phyloP scores from a whole-genome alignment of 2,888 invertebrate genomes.

The Thysanoteuthis rhombus region DNA sequence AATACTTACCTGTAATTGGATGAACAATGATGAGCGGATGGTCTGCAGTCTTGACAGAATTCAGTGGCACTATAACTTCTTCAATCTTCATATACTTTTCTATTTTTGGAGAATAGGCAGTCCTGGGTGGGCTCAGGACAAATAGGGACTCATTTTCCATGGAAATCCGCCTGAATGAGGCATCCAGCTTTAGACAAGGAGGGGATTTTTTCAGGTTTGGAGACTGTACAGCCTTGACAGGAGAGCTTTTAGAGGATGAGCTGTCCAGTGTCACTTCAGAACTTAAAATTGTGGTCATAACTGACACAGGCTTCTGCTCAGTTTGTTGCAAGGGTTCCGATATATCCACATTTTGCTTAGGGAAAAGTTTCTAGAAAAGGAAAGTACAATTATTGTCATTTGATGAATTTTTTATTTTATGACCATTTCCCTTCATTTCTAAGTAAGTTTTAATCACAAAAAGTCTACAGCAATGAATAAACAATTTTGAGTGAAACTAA shows the following conservation, averaged over 20 bases:
- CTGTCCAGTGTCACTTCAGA: too few species aligned
- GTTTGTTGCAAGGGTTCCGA: not conserved
- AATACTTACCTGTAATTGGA: constrained; percentile 45
- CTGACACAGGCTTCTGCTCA: not conserved
- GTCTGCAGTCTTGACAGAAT: constrained; percentile 32
- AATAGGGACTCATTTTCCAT: constrained; percentile 38
- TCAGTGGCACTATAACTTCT: constrained; percentile 42
- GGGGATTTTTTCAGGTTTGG: not conserved
- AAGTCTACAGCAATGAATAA: too few species aligned
- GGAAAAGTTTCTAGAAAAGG: not conserved
- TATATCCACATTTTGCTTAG: not conserved
- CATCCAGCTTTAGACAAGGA: not conserved
- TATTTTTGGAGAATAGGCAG: constrained; percentile 42
- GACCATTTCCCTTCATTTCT: too few species aligned
- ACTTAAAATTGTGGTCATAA: not conserved
- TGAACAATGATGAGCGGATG: constrained; percentile 47
- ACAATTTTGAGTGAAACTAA: too few species aligned
- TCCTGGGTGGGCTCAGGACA: constrained; percentile 38
- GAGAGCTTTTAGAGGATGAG: not conserved
- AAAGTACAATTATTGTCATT: too few species aligned
- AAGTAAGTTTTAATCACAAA: too few species aligned
- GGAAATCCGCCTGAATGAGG: not conserved
- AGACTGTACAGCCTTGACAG: not conserved
- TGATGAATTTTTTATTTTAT: too few species aligned
- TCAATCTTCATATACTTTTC: constrained; percentile 41